Evolutionary conservation across 2,113 vertebrate species (phyloP).

Genomic region (Mesoclemmys tuberculata): DNA sequence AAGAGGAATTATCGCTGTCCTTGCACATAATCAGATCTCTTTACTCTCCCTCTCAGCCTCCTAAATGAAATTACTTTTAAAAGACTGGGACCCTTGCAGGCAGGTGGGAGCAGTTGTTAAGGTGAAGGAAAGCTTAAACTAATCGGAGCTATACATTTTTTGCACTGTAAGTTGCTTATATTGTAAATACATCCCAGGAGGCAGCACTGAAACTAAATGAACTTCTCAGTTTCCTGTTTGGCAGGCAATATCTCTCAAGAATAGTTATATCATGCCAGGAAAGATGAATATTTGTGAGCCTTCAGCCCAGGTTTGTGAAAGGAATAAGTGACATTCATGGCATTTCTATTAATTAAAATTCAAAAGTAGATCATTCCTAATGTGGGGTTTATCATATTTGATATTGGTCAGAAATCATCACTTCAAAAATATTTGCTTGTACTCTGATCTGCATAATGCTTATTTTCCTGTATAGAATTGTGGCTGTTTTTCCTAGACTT

Average conservation of each 20-base stretch:
- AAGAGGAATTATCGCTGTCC: background rate
- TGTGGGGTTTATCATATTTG: background rate
- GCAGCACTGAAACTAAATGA: background rate
- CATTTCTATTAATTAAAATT: background rate
- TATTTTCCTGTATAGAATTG: background rate
- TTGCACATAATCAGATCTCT: background rate
- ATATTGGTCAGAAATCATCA: background rate
- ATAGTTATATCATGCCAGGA: background rate
- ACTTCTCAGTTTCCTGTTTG: background rate
- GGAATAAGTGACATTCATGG: background rate
- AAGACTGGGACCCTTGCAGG: background rate
- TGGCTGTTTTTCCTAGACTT: background rate
- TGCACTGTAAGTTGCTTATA: background rate
- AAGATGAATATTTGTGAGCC: background rate
- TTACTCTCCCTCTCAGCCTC: background rate
- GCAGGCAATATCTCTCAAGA: background rate
- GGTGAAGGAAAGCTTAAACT: background rate
- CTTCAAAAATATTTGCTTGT: background rate
- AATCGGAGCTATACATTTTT: background rate
- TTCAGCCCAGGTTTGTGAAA: background rate
- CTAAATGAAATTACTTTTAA: background rate
- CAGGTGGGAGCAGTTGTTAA: background rate
- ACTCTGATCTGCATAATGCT: background rate
- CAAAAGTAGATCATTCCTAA: background rate
- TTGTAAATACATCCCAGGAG: background rate